Conservation (phyloP, 1,140 invertebrate species). For the Medauroidea extradentata region DNA sequence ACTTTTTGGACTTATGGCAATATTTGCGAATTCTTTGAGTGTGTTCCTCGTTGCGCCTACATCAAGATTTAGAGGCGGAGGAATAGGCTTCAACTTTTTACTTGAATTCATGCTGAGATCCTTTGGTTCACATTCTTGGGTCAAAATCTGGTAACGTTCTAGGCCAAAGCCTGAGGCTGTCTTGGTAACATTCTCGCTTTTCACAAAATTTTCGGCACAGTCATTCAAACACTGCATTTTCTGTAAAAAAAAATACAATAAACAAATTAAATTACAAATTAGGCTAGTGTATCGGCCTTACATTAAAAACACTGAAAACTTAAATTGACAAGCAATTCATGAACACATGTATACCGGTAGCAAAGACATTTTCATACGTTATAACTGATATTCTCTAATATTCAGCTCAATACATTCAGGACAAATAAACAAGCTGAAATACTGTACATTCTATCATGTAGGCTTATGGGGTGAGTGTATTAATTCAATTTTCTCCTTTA, state of each 20-base stretch:
- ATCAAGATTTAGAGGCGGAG: conserved; percentile 28
- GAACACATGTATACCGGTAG: too few relatives aligned
- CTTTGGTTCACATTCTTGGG: conserved; percentile 18
- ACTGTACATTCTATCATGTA: too few relatives aligned
- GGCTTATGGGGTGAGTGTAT: too few relatives aligned
- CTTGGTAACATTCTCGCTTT: not conserved
- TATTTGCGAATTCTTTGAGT: conserved; percentile 39
- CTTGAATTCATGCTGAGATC: conserved; percentile 24
- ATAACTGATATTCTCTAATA: too few relatives aligned
- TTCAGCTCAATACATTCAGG: too few relatives aligned
- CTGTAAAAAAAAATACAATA: not conserved
- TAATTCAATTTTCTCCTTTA: too few relatives aligned
- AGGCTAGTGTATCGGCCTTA: too few relatives aligned
- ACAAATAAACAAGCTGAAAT: too few relatives aligned
- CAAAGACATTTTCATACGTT: too few relatives aligned
- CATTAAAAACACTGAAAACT: too few relatives aligned
- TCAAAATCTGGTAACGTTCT: not conserved
- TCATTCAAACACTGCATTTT: not conserved
- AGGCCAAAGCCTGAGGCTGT: not conserved
- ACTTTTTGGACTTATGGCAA: conserved; percentile 46
- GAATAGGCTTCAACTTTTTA: conserved; percentile 29
- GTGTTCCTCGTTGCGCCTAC: conserved; percentile 24
- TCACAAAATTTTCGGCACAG: not conserved
- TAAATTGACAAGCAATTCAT: too few relatives aligned
- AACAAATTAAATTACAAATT: not conserved